Percentiles rank a stretch among this genome's conserved stretches.
Conservation (phyloP, 1,140 invertebrate genomes). For the Scaptomyza pallida region DNA sequence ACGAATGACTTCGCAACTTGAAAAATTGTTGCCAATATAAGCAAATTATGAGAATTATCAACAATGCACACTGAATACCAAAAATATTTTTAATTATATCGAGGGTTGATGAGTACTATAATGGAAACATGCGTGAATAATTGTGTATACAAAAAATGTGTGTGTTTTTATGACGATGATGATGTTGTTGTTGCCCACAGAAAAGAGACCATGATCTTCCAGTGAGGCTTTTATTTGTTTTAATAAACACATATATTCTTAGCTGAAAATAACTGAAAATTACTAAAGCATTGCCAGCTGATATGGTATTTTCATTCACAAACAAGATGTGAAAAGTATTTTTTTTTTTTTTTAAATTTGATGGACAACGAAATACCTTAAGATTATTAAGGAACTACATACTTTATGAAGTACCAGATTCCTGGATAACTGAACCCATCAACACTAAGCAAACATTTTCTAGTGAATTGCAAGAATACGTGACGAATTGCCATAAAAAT, state of each 20-base stretch:
- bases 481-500: conserved; percentile 34
- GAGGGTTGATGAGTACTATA: conserved; percentile 20
- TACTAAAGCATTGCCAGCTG: conserved; percentile 41
- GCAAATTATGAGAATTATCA: conserved; percentile 73
- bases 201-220: conserved; percentile 40
- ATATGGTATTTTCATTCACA: conserved; percentile 56
- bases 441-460: background rate
- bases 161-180: conserved; percentile 34
- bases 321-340: conserved; percentile 12
- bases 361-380: background rate
- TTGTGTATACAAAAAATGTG: conserved; percentile 40
- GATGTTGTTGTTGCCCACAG: conserved; percentile 22
- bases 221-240: conserved; percentile 43
- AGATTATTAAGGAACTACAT: no score
- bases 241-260: conserved; percentile 65
- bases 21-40: conserved; percentile 69
- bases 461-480: conserved; percentile 27
- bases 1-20: conserved; percentile 50
- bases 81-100: conserved; percentile 30
- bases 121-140: conserved; percentile 39
- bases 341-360: no score
- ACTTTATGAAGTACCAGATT: no score
- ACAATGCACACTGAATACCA: conserved; percentile 51
- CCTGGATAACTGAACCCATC: no score
- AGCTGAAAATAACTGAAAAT: conserved; percentile 35